These are phyloP conservation scores for Carcharodon carcharias DNA, from an alignment of 2,797 vertebrate species.

Conservation along the genomic window DNA sequence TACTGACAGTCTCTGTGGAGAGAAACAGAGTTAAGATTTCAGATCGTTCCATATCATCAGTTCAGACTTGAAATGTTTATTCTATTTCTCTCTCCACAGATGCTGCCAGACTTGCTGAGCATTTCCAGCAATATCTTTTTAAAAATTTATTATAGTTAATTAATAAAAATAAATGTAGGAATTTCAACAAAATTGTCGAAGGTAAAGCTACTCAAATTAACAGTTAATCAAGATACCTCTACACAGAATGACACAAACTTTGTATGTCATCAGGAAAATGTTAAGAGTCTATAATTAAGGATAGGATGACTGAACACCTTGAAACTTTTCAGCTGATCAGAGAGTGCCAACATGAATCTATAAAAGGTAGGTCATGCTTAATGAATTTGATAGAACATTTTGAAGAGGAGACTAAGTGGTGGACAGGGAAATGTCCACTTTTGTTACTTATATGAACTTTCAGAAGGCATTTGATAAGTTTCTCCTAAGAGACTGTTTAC, in stretches of 20 bases:
- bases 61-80: background rate
- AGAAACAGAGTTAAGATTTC: background rate
- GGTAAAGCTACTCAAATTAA: background rate
- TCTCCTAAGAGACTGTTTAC: too few relatives aligned
- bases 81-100: background rate
- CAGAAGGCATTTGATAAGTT: too few relatives aligned
- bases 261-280: background rate
- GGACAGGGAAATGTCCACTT: too few relatives aligned
- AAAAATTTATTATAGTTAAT: background rate
- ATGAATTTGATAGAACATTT: background rate
- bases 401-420: too few relatives aligned
- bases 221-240: background rate
- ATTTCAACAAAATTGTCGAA: background rate
- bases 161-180: background rate
- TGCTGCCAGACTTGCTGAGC: background rate
- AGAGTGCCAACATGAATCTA: background rate
- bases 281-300: background rate
- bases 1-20: background rate
- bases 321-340: background rate
- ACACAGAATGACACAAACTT: background rate
- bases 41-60: background rate
- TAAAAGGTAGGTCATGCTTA: background rate
- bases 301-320: background rate
- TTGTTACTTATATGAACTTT: too few relatives aligned
- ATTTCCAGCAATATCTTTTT: background rate